Conservation (phyloP, 2,797 vertebrate species). For the Tokudaia tokunoshimensis region DNA sequence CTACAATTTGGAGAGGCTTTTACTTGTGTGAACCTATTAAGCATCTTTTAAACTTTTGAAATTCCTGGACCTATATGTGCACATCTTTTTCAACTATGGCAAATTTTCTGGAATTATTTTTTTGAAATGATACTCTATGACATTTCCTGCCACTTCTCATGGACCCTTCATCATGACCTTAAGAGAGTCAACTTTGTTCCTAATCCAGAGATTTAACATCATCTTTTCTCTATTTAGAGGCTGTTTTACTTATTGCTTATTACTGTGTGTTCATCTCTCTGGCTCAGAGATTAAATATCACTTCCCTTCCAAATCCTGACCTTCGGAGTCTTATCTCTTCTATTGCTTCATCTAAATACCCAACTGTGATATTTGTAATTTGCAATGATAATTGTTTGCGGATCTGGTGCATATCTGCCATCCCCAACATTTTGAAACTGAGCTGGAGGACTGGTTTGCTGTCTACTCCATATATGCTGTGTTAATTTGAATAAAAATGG, state of each 20-base stretch:
- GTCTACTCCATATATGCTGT: not conserved
- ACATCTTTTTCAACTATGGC: not conserved
- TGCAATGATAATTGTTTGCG: not conserved
- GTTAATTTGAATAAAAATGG: not conserved
- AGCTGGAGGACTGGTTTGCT: not conserved
- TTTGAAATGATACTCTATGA: not conserved
- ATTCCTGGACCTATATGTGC: not conserved
- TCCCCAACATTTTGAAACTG: not conserved
- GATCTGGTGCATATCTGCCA: not conserved
- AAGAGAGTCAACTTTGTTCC: not conserved
- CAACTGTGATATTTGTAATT: not conserved
- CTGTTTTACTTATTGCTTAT: constrained; percentile 11
- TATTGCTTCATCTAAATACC: not conserved
- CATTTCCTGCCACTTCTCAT: not conserved
- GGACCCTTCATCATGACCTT: no score
- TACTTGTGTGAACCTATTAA: not conserved
- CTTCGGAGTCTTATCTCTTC: not conserved
- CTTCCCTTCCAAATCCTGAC: not conserved
- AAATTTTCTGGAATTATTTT: not conserved
- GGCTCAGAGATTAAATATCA: not conserved
- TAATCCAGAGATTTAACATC: not conserved
- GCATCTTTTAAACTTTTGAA: not conserved
- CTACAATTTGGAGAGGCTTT: not conserved
- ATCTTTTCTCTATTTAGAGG: not conserved
- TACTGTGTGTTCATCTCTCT: not conserved